A percentile compares a stretch with the other conserved stretches of the same genome.
Conservation (phyloP, 2,888 invertebrate genomes). For the Drosophila testacea region DNA sequence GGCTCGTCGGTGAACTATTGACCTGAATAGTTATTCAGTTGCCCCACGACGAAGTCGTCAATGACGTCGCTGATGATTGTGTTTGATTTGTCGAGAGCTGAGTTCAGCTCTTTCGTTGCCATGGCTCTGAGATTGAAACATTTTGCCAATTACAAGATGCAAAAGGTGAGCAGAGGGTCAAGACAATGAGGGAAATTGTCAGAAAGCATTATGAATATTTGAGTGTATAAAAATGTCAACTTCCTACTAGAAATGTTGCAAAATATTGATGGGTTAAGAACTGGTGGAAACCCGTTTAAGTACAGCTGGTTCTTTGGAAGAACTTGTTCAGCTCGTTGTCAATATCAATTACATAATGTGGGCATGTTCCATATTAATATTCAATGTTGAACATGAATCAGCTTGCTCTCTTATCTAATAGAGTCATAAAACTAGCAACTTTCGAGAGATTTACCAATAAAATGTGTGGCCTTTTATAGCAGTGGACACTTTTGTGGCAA, state of each 20-base stretch:
- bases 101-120: conserved; percentile 17
- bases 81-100: conserved; percentile 63
- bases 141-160: conserved; percentile 66
- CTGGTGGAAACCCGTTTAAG: conserved; percentile 39
- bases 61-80: conserved; percentile 63
- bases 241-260: conserved; percentile 20
- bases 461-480: conserved; percentile 56
- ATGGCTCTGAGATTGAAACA: conserved; percentile 63
- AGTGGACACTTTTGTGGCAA: conserved; percentile 72
- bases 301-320: conserved; percentile 5
- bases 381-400: conserved; percentile 31
- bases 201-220: conserved; percentile 26
- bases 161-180: conserved; percentile 56
- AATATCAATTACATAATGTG: conserved; percentile 76
- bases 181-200: conserved; percentile 36
- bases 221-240: conserved; percentile 26
- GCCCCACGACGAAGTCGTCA: conserved; percentile 69
- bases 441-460: conserved; percentile 57
- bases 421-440: conserved; percentile 67
- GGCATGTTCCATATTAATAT: conserved; percentile 65
- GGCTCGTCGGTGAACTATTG: conserved; percentile 68
- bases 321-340: conserved; percentile 58
- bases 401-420: conserved; percentile 64
- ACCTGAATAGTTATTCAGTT: conserved; percentile 66
- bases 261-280: conserved; percentile 2